Conservation (phyloP, 2,113 vertebrate species). For the Eulacestoma nigropectus region DNA sequence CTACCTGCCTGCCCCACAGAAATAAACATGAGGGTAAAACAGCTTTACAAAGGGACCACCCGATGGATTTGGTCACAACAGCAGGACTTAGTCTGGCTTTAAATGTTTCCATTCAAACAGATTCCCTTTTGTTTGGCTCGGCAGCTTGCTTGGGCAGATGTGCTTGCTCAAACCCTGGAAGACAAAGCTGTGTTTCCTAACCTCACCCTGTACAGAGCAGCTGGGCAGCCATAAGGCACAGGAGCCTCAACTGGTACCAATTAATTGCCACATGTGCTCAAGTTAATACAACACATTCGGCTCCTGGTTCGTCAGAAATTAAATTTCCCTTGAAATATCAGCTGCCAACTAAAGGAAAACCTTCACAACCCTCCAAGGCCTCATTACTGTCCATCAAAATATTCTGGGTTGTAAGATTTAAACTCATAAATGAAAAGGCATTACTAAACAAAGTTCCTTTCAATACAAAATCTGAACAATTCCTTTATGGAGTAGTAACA, state of each 20-base stretch:
- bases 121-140: neutral
- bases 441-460: neutral
- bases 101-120: neutral
- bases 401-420: neutral
- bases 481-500: neutral
- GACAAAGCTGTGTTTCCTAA: neutral
- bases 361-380: neutral
- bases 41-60: neutral
- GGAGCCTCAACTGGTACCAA: neutral
- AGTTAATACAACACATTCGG: neutral
- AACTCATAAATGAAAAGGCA: neutral
- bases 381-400: neutral
- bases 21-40: neutral
- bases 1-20: neutral
- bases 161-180: neutral
- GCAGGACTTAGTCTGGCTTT: neutral
- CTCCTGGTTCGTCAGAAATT: neutral
- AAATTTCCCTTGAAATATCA: neutral
- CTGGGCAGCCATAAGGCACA: constrained; percentile 6
- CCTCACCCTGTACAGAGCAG: neutral
- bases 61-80: neutral
- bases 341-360: neutral
- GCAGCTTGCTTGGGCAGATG: constrained; percentile 48
- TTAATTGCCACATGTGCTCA: neutral
- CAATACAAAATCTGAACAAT: neutral